These are phyloP conservation scores for Microchrysa polita DNA, from an alignment of 2,888 invertebrate species.

Conservation along the genomic window DNA sequence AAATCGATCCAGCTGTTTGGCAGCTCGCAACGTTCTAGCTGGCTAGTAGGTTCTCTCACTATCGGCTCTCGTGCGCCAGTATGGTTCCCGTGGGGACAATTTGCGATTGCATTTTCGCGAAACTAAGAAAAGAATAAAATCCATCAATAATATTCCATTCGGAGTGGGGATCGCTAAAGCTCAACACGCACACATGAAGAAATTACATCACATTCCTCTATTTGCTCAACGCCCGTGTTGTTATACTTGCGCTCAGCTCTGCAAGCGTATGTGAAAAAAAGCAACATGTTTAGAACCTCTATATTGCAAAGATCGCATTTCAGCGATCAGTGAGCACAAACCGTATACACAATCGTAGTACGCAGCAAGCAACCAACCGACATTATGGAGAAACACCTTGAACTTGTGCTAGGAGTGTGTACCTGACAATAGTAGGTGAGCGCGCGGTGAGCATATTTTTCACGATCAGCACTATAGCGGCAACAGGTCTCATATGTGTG, in stretches of 20 bases:
- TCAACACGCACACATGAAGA: conserved; percentile 24
- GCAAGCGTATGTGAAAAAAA: neutral
- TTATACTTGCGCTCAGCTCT: no score
- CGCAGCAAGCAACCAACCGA: neutral
- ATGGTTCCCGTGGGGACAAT: no score
- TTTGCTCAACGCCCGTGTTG: conserved; percentile 4
- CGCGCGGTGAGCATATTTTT: conserved; percentile 1
- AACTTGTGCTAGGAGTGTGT: conserved; percentile 26
- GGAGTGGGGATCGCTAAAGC: conserved; percentile 5
- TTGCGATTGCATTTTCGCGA: no score
- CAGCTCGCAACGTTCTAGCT: no score
- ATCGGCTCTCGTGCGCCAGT: no score
- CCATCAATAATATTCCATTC: no score
- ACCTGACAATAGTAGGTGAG: conserved; percentile 35
- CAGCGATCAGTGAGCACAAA: no score
- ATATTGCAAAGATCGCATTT: neutral
- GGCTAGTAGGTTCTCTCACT: no score
- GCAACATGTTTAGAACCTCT: conserved; percentile 32
- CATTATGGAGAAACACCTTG: conserved; percentile 29
- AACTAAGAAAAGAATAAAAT: no score
- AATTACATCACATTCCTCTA: conserved; percentile 18
- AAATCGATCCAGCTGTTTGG: no score
- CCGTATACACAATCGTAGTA: no score
- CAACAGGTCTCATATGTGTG: conserved; percentile 10
- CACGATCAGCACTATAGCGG: neutral